Percentiles rank a stretch among this genome's conserved stretches.
phyloP scores from a whole-genome alignment of 2,797 vertebrate species.

The Tapera naevia region DNA sequence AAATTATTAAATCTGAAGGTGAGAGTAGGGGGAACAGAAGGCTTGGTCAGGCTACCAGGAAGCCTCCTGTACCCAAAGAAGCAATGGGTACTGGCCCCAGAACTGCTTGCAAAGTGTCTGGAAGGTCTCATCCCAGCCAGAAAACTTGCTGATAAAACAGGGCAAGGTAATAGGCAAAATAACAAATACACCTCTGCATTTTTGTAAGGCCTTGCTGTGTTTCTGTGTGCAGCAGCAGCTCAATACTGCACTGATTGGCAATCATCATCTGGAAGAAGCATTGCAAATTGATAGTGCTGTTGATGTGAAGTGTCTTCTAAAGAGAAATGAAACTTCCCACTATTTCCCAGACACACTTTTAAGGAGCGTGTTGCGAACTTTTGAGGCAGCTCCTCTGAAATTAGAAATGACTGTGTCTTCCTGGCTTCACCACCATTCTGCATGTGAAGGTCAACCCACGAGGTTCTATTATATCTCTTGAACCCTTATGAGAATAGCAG shows the following conservation, averaged over 20 bases:
- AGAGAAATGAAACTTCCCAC: background rate
- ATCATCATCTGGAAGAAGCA: background rate
- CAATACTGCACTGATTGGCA: background rate
- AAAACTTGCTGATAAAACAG: background rate
- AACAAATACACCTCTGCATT: background rate
- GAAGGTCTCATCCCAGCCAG: background rate
- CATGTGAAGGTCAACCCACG: background rate
- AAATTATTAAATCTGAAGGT: background rate
- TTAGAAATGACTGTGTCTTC: background rate
- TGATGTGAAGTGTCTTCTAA: background rate
- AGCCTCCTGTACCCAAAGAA: background rate
- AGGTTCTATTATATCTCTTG: background rate
- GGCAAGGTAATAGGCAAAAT: background rate
- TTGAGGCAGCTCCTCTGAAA: background rate
- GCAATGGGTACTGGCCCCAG: rapidly evolving
- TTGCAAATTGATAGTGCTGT: background rate
- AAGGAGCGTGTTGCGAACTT: background rate
- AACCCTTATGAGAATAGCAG: background rate
- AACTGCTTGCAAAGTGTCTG: background rate
- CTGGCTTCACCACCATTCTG: background rate
- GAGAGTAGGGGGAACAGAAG: background rate
- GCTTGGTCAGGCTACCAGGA: background rate
- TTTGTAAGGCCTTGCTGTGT: background rate
- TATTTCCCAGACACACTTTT: background rate
- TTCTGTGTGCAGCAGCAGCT: background rate